These are phyloP conservation scores for Ridgeia piscesae DNA, from an alignment of 1,140 invertebrate species.

Conservation along the genomic window DNA sequence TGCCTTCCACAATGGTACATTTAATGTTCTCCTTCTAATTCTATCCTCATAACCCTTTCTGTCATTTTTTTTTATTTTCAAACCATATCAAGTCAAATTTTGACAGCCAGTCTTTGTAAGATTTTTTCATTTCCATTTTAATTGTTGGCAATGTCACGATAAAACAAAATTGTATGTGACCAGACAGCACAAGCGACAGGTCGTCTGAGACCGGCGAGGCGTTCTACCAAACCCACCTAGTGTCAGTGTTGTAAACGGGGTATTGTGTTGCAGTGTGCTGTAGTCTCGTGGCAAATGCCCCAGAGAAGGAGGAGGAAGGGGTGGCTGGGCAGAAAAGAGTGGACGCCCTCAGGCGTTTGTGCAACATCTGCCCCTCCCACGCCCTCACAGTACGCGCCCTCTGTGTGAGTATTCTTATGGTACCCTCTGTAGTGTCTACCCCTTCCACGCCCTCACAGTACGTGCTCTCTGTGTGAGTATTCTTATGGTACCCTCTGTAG, in stretches of 20 bases:
- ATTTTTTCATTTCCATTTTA: too few relatives aligned
- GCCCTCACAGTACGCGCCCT: constrained; percentile 75
- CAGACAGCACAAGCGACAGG: too few relatives aligned
- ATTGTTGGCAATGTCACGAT: too few relatives aligned
- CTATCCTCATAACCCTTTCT: neutral
- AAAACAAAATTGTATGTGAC: too few relatives aligned
- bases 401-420: constrained; percentile 48
- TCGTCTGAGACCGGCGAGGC: too few relatives aligned
- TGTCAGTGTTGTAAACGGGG: too few relatives aligned
- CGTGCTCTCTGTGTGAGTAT: constrained; percentile 25
- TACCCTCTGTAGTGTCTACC: neutral
- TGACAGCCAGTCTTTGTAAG: too few relatives aligned
- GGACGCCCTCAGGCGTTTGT: constrained; percentile 75
- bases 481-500: neutral
- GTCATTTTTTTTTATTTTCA: too few relatives aligned
- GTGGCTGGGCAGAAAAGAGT: constrained; percentile 69
- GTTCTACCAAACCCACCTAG: too few relatives aligned
- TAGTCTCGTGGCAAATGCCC: constrained; percentile 86
- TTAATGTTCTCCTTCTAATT: too few relatives aligned
- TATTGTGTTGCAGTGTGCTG: constrained; percentile 41
- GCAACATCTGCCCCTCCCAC: constrained; percentile 86
- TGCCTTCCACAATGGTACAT: neutral
- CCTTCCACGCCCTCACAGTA: constrained; percentile 75
- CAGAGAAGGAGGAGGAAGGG: constrained; percentile 81
- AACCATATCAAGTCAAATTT: too few relatives aligned